Conservation (phyloP, 2,113 vertebrate genomes). For the Phalacrocorax aristotelis region DNA sequence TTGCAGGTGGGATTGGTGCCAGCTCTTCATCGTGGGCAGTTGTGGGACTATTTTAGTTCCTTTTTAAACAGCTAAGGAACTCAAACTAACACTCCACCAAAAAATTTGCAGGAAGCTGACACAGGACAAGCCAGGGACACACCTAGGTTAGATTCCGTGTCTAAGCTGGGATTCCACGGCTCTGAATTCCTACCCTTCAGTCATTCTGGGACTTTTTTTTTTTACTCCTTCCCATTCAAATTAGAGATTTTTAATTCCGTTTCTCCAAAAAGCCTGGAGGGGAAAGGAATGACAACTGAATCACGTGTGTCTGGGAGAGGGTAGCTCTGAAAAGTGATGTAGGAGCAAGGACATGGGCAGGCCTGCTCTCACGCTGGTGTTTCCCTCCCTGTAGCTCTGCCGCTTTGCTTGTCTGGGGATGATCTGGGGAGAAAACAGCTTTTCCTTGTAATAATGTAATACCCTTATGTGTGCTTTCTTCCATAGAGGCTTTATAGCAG, state of each 20-base stretch:
- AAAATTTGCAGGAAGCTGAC: background rate
- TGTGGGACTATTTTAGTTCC: background rate
- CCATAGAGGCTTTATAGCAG: background rate
- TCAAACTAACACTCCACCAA: background rate
- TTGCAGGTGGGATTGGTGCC: background rate
- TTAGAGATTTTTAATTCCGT: background rate
- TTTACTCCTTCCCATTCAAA: background rate
- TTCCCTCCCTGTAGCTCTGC: background rate
- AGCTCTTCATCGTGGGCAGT: background rate
- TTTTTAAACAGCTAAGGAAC: background rate
- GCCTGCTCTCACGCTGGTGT: background rate
- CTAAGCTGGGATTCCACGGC: background rate
- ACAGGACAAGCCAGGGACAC: background rate
- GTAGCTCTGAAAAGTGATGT: background rate
- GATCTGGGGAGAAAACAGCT: background rate
- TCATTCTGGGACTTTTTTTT: background rate
- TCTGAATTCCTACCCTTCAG: background rate
- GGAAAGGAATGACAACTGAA: background rate
- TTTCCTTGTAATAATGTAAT: background rate
- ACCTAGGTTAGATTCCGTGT: background rate
- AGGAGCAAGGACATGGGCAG: background rate
- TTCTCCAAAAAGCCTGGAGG: background rate
- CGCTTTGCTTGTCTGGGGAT: background rate
- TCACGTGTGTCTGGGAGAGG: background rate
- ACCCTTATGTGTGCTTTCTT: background rate